A percentile compares a stretch with the other conserved stretches of the same genome.
Conservation (phyloP, 2,113 vertebrate genomes). For the Oryzias melastigma region DNA sequence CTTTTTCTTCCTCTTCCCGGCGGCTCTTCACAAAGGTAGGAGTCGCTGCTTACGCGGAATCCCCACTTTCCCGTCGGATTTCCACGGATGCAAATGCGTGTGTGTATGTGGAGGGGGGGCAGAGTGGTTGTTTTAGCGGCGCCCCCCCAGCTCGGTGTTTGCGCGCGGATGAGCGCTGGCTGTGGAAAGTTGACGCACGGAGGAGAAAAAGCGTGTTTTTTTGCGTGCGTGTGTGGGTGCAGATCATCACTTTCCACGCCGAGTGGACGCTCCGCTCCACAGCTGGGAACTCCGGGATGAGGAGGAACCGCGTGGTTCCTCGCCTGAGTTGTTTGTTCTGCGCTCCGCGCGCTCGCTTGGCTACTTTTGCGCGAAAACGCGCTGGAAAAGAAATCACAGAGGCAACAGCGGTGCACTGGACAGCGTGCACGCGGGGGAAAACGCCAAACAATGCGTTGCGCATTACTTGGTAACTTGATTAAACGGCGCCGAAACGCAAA, state of each 20-base stretch:
- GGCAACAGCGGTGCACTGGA: conserved; percentile 14
- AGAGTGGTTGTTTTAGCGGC: background rate
- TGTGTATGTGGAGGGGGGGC: background rate
- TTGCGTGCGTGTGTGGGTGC: conserved; percentile 14
- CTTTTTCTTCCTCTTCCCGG: conserved; percentile 80
- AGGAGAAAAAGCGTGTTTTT: background rate
- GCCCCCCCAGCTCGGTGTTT: background rate
- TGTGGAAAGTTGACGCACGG: conserved; percentile 56
- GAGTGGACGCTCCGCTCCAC: conserved; percentile 12
- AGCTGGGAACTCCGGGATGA: conserved; percentile 36
- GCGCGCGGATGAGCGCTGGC: conserved; percentile 10
- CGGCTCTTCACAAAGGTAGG: conserved; percentile 87
- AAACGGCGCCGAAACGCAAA: no score
- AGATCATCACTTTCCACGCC: conserved; percentile 44
- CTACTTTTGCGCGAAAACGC: conserved; percentile 35
- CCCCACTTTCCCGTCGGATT: conserved; percentile 26
- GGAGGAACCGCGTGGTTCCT: no score
- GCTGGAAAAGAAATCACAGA: conserved; percentile 32
- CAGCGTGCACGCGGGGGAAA: background rate
- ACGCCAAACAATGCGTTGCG: no score
- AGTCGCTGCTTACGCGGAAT: conserved; percentile 14
- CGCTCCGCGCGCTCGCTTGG: conserved; percentile 2
- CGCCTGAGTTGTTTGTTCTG: background rate
- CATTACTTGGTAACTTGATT: no score
- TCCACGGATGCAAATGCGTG: conserved; percentile 2